Evolutionary conservation across 2,888 invertebrate genomes (phyloP), one percentile per base, ranked within the genome.

Genomic region (Tubulanus polymorphus): DNA sequence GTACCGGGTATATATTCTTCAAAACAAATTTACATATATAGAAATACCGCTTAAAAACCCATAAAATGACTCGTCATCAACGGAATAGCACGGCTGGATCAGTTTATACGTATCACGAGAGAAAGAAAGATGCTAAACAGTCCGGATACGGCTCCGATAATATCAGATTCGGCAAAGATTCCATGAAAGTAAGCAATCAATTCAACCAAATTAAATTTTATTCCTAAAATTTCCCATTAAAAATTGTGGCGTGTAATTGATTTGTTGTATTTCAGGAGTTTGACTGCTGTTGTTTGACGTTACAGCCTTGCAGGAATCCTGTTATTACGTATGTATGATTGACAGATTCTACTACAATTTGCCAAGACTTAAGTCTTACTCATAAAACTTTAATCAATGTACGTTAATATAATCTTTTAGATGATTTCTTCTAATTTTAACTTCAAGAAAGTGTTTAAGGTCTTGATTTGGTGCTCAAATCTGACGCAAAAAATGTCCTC

Each of bases 51-150:
- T 5, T 3, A 41, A 41, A 41, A 8, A 41, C 41, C 10, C 15
- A 12, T 23, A 66, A 32, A 45, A 83, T 83, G 83, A 82, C 82
- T 5, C 85, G 99, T 53, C 99, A 99, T 76, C 97, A 95, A 10
- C 88, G 93, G 79, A 99, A 99, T 81, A 93, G 93, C 73, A 99
- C 99, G 1, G 97, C 99, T 1, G 93, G 95, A 55, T 92, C 96
- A 8, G 96, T 97, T 10, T 99, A 99, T 77, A 94, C 97, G 0
- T 97, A 99, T 71, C 92, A 95, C 70, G 99, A 99, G 76, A 92
- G 94, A 81, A 90, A 93, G 78, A 93, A 93, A 75, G 97, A 99
- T 76, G 93, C 94, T 1, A 86, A 89, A 41, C 88, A 67, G 8
- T 94, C 95, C 15, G 97, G 97, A 6, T 99, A 95, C 79, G 96